A percentile compares a stretch with the other conserved stretches of the same genome.
These are phyloP conservation scores for Drosophila mayri DNA, from an alignment of 1,140 invertebrate species.

Conservation along the genomic window DNA sequence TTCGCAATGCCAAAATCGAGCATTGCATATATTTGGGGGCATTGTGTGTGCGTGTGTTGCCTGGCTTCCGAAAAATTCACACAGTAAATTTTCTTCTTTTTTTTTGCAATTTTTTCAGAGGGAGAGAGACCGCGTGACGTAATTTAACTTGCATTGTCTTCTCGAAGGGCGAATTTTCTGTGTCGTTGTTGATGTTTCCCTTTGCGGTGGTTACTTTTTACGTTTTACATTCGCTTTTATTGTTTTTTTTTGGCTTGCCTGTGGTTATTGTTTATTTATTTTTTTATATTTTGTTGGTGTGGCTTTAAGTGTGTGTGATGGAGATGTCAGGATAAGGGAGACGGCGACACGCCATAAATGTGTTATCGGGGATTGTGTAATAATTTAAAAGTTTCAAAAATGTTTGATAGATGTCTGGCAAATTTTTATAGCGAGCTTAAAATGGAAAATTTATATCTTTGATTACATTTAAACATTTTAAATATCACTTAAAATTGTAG, in stretches of 20 bases:
- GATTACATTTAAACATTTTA: too few species aligned
- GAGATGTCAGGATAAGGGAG: constrained; percentile 23
- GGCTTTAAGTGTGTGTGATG: constrained; percentile 3
- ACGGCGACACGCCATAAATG: constrained; percentile 18
- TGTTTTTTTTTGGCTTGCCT: constrained; percentile 8
- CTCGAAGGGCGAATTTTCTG: constrained; percentile 7
- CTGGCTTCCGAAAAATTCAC: constrained; percentile 54
- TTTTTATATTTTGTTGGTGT: constrained; percentile 7
- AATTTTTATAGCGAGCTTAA: background rate
- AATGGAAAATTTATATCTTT: background rate
- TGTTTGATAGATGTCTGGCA: constrained; percentile 3
- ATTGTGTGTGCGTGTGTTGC: constrained; percentile 38
- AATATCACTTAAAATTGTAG: background rate
- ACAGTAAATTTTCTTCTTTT: constrained; percentile 61
- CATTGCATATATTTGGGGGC: constrained; percentile 53
- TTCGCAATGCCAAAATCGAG: constrained; percentile 55
- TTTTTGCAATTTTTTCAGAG: constrained; percentile 9
- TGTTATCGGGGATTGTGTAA: constrained; percentile 43
- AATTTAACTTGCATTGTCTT: constrained; percentile 78
- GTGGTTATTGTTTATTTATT: constrained; percentile 27
- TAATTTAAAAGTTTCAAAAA: constrained; percentile 8
- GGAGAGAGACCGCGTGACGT: constrained; percentile 44
- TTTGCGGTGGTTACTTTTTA: constrained; percentile 24
- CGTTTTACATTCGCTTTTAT: constrained; percentile 28
- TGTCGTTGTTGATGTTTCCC: background rate